Percentiles rank a stretch among this genome's conserved stretches.
These are phyloP conservation scores for Halictus rubicundus DNA, from an alignment of 1,140 invertebrate species.

Conservation along the genomic window DNA sequence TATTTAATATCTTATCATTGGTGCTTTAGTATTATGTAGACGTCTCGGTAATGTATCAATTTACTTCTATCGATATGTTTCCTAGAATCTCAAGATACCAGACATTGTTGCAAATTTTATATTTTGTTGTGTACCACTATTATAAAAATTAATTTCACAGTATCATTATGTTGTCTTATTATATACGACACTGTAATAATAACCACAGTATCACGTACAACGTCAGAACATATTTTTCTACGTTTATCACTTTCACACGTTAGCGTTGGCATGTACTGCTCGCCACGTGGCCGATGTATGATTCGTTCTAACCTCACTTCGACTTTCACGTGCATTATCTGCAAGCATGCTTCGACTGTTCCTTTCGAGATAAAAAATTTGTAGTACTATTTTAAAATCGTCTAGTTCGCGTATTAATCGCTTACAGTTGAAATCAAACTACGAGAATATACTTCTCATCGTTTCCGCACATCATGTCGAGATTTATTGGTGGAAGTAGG, in stretches of 20 bases:
- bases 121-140: no score
- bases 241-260: constrained; percentile 4
- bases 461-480: background rate
- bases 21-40: no score
- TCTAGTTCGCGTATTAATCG: background rate
- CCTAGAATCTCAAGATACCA: no score
- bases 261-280: constrained; percentile 3
- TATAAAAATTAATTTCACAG: no score
- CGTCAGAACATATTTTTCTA: background rate
- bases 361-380: background rate
- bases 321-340: constrained; percentile 17
- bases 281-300: constrained; percentile 37
- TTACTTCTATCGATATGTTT: no score
- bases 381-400: background rate
- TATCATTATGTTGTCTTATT: no score
- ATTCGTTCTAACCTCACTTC: constrained; percentile 40
- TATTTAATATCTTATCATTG: no score
- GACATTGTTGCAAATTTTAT: no score
- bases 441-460: background rate
- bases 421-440: background rate
- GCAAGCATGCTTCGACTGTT: background rate
- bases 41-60: no score
- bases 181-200: no score
- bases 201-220: background rate
- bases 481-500: constrained; percentile 9